Conservation (phyloP, 2,113 vertebrate genomes). For the Ammodytes marinus region DNA sequence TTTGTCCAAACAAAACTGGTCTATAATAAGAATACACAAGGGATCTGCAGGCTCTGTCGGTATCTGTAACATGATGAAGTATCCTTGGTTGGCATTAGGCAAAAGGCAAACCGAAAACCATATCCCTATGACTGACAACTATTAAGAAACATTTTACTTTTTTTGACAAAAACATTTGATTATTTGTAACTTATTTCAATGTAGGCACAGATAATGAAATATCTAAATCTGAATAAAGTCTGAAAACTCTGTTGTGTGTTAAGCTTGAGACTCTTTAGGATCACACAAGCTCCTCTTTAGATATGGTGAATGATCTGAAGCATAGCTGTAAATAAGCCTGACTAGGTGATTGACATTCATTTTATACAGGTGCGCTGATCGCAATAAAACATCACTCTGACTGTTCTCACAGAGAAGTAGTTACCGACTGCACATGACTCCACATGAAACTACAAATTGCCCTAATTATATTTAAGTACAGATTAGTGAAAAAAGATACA, state of each 20-base stretch:
- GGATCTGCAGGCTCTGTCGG: slow-evolving; percentile 47
- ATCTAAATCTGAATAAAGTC: not conserved
- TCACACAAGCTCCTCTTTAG: not conserved
- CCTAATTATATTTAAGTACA: too few species aligned
- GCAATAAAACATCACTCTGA: too few species aligned
- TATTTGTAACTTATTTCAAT: not conserved
- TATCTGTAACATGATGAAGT: slow-evolving; percentile 47
- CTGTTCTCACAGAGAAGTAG: too few species aligned
- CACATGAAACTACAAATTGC: too few species aligned
- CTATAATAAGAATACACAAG: slow-evolving; percentile 64
- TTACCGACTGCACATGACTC: too few species aligned
- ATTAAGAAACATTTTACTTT: not conserved
- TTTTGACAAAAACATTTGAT: not conserved
- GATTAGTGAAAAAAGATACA: too few species aligned
- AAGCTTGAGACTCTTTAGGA: not conserved
- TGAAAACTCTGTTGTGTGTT: not conserved
- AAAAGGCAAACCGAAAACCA: not conserved
- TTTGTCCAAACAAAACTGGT: slow-evolving; percentile 42
- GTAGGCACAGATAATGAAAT: not conserved
- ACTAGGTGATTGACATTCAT: not conserved
- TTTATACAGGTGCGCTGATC: not conserved
- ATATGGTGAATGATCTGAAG: not conserved
- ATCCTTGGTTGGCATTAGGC: slow-evolving; percentile 18
- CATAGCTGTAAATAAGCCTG: not conserved
- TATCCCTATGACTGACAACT: slow-evolving; percentile 19